phyloP scores from a whole-genome alignment of 2,888 invertebrate genomes.

The Margaritifera margaritifera region DNA sequence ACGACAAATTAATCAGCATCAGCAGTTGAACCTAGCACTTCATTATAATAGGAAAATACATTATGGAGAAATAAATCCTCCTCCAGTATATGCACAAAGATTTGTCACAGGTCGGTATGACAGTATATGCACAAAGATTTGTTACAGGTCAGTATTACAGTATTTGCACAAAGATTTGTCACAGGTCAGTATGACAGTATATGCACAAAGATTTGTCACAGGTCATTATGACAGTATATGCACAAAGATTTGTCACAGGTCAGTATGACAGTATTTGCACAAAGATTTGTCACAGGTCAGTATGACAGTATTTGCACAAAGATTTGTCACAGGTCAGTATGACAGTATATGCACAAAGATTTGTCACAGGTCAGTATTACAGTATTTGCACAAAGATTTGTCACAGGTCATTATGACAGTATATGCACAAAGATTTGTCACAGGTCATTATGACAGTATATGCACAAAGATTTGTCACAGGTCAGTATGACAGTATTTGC shows the following conservation, averaged over 20 bases:
- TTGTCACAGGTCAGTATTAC: background rate
- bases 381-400: no score
- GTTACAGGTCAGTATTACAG: conserved; percentile 3
- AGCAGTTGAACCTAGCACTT: conserved; percentile 80
- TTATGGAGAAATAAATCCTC: conserved; percentile 68
- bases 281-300: background rate
- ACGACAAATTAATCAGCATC: conserved; percentile 66
- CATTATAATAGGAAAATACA: conserved; percentile 76
- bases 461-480: no score
- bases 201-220: background rate
- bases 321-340: conserved; percentile 71
- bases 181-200: conserved; percentile 64
- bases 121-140: background rate
- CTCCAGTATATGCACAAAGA: conserved; percentile 83
- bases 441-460: no score
- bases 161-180: conserved; percentile 80
- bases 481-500: no score
- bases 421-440: no score
- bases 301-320: conserved; percentile 79
- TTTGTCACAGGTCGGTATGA: conserved; percentile 69
- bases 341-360: background rate
- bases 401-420: no score
- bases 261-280: conserved; percentile 8
- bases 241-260: conserved; percentile 77
- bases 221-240: conserved; percentile 75